phyloP scores from a whole-genome alignment of 1,140 invertebrate genomes.

The Augochlora pura region DNA sequence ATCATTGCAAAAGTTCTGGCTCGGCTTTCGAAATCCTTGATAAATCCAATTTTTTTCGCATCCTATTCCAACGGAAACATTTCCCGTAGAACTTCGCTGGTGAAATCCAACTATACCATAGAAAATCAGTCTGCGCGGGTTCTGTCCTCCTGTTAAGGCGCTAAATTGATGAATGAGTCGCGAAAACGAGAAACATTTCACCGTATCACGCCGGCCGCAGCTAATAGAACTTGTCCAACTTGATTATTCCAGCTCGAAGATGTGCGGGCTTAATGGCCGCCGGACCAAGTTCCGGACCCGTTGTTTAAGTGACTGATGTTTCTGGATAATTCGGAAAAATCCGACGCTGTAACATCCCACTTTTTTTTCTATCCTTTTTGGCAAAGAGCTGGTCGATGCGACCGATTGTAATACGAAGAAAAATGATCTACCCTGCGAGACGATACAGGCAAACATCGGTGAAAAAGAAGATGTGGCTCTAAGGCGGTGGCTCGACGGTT shows the following conservation, averaged over 20 bases:
- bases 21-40: background rate
- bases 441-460: slow-evolving; percentile 47
- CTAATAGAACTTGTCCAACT: slow-evolving; percentile 79
- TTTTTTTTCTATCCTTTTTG: no score
- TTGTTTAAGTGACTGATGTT: slow-evolving; percentile 63
- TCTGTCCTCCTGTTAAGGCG: slow-evolving; percentile 59
- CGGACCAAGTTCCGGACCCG: slow-evolving; percentile 45
- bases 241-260: slow-evolving; percentile 68
- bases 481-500: slow-evolving; percentile 66
- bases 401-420: background rate
- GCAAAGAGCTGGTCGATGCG: no score
- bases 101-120: slow-evolving; percentile 14
- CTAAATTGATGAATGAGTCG: slow-evolving; percentile 79
- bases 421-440: slow-evolving; percentile 8
- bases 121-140: slow-evolving; percentile 48
- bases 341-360: background rate
- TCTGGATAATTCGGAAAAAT: slow-evolving; percentile 43
- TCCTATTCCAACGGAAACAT: background rate
- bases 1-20: no score
- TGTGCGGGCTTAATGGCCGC: slow-evolving; percentile 59
- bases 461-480: slow-evolving; percentile 55
- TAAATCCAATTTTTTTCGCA: background rate
- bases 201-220: slow-evolving; percentile 59
- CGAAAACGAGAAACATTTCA: slow-evolving; percentile 70
- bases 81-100: background rate